Conservation (phyloP, 2,113 vertebrate genomes). For the Dipodomys stephensi region DNA sequence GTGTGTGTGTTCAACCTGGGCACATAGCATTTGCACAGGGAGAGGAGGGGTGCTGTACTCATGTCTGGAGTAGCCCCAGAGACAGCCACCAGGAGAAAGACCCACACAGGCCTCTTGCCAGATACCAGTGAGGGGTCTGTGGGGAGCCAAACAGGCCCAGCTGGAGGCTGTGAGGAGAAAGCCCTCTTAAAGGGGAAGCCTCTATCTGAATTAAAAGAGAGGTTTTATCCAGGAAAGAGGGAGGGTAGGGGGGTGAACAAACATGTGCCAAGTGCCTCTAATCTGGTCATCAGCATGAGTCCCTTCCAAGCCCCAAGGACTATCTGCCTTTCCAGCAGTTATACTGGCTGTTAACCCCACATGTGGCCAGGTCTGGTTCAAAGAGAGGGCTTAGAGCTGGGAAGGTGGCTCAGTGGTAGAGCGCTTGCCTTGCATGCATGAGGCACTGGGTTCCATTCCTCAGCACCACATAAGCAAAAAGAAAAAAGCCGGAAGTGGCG, state of each 20-base stretch:
- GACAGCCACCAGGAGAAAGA: not conserved
- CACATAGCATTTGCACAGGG: not conserved
- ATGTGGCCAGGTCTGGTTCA: not conserved
- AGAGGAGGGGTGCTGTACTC: accelerated
- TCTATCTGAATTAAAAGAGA: not conserved
- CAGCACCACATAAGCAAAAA: too few relatives aligned
- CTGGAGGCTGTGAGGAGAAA: not conserved
- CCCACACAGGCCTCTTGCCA: not conserved
- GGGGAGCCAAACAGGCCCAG: not conserved
- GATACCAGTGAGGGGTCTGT: not conserved
- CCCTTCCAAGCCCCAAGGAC: not conserved
- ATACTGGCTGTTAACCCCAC: not conserved
- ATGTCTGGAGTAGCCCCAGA: not conserved
- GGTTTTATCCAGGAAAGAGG: not conserved
- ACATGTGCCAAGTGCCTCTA: not conserved
- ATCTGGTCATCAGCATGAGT: accelerated
- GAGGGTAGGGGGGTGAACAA: not conserved
- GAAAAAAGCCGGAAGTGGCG: too few relatives aligned
- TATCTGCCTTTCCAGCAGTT: not conserved
- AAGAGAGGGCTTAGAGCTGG: not conserved
- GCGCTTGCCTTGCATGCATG: too few relatives aligned
- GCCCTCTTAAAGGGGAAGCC: not conserved
- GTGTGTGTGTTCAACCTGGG: not conserved
- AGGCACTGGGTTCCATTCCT: too few relatives aligned
- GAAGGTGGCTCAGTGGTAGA: too few relatives aligned